phyloP scores from a whole-genome alignment of 2,113 vertebrate species.

The Copsychus sechellarum region DNA sequence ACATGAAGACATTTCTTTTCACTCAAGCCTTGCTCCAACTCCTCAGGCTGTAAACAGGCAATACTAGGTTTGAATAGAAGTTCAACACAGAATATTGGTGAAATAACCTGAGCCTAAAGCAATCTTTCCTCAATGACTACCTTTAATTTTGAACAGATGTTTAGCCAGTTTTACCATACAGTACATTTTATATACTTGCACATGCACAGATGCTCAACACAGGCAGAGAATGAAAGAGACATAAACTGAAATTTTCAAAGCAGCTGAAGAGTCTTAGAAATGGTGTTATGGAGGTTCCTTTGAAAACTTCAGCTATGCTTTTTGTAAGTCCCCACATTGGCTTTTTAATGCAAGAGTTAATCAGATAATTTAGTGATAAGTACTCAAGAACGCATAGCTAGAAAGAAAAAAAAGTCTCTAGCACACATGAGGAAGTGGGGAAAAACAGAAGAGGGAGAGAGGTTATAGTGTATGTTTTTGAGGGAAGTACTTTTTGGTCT shows the following conservation, averaged over 20 bases:
- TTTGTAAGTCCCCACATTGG: background rate
- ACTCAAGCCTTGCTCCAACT: background rate
- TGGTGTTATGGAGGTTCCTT: background rate
- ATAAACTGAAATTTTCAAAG: background rate
- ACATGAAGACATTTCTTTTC: background rate
- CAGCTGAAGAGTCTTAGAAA: background rate
- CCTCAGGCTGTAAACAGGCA: background rate
- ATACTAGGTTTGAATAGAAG: background rate
- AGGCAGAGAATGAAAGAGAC: background rate
- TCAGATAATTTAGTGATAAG: background rate
- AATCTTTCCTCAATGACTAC: background rate
- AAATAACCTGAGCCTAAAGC: background rate
- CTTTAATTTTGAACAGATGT: background rate
- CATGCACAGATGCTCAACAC: fast-evolving
- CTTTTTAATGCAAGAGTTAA: background rate
- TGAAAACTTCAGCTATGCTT: background rate
- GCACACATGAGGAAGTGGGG: background rate
- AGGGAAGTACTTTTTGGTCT: background rate
- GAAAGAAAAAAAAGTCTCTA: background rate
- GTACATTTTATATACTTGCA: background rate
- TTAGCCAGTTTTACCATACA: background rate
- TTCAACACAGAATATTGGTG: background rate
- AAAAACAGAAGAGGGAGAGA: background rate
- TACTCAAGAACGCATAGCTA: background rate
- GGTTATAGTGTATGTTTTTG: background rate